Evolutionary conservation across 1,140 invertebrate species (phyloP).

Genomic region (Triops cancriformis): DNA sequence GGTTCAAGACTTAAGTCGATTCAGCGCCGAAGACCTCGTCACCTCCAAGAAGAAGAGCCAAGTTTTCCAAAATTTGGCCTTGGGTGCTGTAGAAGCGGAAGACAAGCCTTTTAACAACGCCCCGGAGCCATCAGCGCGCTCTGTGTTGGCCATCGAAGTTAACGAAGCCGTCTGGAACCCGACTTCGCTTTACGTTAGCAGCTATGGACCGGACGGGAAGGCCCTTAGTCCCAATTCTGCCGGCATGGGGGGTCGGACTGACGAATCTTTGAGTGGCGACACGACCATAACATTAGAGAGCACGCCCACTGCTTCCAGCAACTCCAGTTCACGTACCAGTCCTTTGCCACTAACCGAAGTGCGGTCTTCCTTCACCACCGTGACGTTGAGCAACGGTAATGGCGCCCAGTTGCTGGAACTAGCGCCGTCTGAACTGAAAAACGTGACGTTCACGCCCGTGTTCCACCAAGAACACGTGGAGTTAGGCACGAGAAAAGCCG

Average conservation of each 20-base stretch:
- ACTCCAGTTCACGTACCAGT: neutral
- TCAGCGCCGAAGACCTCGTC: constrained; percentile 15
- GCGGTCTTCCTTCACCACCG: neutral
- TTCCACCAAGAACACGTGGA: constrained; percentile 6
- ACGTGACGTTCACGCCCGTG: neutral
- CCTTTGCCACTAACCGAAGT: neutral
- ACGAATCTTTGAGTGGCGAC: neutral
- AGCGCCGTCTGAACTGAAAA: constrained; percentile 10
- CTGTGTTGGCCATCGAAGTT: neutral
- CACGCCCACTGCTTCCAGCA: neutral
- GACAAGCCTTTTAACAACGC: neutral
- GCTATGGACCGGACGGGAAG: neutral
- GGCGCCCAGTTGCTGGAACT: constrained; percentile 16
- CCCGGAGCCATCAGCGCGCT: neutral
- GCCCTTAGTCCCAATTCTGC: neutral
- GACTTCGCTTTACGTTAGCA: neutral
- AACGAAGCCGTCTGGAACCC: neutral
- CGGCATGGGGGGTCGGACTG: neutral
- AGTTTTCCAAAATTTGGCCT: neutral
- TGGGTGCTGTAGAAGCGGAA: neutral
- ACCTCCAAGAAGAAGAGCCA: neutral
- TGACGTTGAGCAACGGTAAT: neutral
- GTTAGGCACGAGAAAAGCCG: neutral
- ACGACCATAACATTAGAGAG: neutral
- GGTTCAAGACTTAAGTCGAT: constrained; percentile 24